Conservation (phyloP, 2,113 vertebrate genomes). For the Theropithecus gelada region DNA sequence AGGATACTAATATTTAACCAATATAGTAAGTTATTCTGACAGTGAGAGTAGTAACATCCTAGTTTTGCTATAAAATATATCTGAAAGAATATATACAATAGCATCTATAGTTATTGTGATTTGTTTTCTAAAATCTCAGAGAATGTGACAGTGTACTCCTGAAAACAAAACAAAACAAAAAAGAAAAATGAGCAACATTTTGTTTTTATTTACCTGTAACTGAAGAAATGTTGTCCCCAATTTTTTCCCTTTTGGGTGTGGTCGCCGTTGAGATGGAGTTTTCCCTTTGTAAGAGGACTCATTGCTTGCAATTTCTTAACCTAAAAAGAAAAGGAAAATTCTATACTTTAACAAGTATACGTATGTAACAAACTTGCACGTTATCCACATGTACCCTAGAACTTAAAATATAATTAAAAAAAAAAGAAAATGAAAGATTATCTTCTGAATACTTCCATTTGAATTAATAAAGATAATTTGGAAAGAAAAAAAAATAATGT, state of each 20-base stretch:
- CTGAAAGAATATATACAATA: not conserved
- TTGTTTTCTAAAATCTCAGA: not conserved
- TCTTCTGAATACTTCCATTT: too few species aligned
- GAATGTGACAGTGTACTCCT: not conserved
- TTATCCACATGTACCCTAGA: too few species aligned
- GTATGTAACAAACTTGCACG: too few species aligned
- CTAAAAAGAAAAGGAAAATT: not conserved
- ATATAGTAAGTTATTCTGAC: not conserved
- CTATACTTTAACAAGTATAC: too few species aligned
- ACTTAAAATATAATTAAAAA: too few species aligned
- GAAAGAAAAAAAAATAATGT: not conserved
- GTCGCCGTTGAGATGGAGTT: not conserved
- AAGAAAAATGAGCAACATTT: not conserved
- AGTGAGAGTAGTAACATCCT: not conserved
- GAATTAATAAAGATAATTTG: too few species aligned
- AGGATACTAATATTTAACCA: not conserved
- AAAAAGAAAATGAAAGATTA: too few species aligned
- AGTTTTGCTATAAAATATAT: not conserved
- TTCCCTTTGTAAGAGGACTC: not conserved
- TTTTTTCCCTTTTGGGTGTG: not conserved
- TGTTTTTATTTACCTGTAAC: not conserved
- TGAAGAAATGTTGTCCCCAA: not conserved
- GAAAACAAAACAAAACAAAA: not conserved
- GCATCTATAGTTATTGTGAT: too few species aligned
- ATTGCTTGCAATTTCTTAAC: not conserved